Base-by-base conservation (phyloP, 2,113 vertebrate genomes). In the Gopherus evgoodei region DNA sequence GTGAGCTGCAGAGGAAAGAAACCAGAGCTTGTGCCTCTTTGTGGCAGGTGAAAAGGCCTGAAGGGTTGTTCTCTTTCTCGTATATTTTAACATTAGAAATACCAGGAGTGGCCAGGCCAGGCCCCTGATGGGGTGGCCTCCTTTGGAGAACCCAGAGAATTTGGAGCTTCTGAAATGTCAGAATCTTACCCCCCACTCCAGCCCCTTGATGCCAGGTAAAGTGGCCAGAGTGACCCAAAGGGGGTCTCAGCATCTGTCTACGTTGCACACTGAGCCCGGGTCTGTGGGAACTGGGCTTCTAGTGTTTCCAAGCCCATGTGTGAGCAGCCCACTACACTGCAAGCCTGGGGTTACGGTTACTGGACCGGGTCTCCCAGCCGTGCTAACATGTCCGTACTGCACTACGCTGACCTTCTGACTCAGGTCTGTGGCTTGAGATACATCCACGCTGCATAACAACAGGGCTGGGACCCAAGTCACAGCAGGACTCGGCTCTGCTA, bases 81-180 rank as follows among this genome's bases (percentile, higher is more conserved):
- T 9, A 59, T 12, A 10, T 4, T 84, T 62, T 31, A 21, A 4
- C 10, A 7, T 76, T 57, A 13, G 21, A 9, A 25, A 24, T 44
- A 38, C 29, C 16, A 0, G 8, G 42, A 38, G 13, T 1, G 1
- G 44, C 59, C 24, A 1, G 53, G 22, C 11, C 1, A 25, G 1
- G 14, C 13, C 56, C 52, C 31, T 5, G 27, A 49, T 72, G 9
- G 44, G 24, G 2, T 42, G 35, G 52, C 81, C 24, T 83, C 27
- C 75, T 49, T 2, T 1, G 35, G 35, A 22, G 69, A 22, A 47
- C 57, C 59, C 50, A 10, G 25, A 79, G 54, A n/a, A 65, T 69
- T 12, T 2, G 1, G 12, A 21, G 29, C 76, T 79, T 44, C 44
- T 27, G 25, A 29, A 5, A 35, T 14, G 22, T 19, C 27, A 57